Evolutionary conservation across 2,888 invertebrate genomes (phyloP), one percentile per base, ranked within the genome.

Genomic region (Sacculina carcini): DNA sequence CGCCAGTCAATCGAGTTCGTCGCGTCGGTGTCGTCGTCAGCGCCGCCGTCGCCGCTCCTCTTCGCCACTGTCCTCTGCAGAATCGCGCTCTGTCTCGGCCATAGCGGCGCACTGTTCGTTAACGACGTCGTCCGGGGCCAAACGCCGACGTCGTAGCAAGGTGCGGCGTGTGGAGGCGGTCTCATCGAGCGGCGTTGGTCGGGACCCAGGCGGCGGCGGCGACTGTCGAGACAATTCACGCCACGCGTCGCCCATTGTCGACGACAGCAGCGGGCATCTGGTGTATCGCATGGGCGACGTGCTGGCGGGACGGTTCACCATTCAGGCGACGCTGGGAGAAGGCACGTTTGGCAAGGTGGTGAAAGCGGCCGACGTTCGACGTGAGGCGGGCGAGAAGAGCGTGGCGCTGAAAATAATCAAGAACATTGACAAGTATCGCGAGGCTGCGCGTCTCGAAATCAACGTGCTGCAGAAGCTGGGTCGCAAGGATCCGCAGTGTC

Each of bases 401-500:
- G 39, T 55, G 34, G 58, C 56, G 16, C 49, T 58, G 31, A 58
- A 57, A 44, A 58, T 58, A 28, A 58, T 58, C 48, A 56, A 57
- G 50, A 58, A 58, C 52, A 56, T 58, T 9, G 55, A 56, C 50
- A 58, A 56, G 39, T 57, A 58, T 46, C 48, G 55, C 24, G 56
- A 57, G 26, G 98, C 98, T 60, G 98, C 98, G 59, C 92, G 89
- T 70, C 72, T 98, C 63, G 98, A 99, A 71, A 96, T 99, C 60
- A 94, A 94, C 69, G 96, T 94, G 51, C 73, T 99, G 66, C 89
- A 96, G 68, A 94, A 90, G 69, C 76, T 99, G 61, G 79, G 84
- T 56, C 81, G 83, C 63, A 81, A 83, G 66, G 96, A 98, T 73
- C 89, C 92, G 50, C 79, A 83, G 61, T 81, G 86, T 66, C 79